Evolutionary conservation across 2,113 vertebrate genomes (phyloP), one percentile per base, ranked within the genome.

Genomic region (Pungitius pungitius): DNA sequence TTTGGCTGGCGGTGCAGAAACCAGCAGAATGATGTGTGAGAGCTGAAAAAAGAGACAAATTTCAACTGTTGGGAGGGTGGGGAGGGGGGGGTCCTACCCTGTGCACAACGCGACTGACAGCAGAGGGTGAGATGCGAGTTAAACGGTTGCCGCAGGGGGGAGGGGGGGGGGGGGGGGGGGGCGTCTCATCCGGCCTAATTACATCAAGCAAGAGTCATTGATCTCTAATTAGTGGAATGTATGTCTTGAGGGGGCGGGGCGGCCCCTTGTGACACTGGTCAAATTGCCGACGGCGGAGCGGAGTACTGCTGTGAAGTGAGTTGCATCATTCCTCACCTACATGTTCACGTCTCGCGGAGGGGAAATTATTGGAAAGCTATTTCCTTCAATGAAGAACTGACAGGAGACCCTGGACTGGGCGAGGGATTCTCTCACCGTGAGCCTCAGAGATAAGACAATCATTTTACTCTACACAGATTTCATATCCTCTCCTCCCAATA

Each of bases 191-290:
- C 37, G 18, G 30, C 64, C 63, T 83, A 84, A 89, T 85, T 85
- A 80, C 68, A 83, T 86, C 75, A 78, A 73, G 69, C 59, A 78
- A 55, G 69, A 87, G 80, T 82, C 81, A 84, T 77, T 87, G 83
- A 89, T 81, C 77, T 78, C 69, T 83, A 88, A 89, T 88, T 88
- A 90, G 72, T 70, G 58, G 70, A 75, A 88, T 90, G 83, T 80
- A 83, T 83, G 86, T 82, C 78, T 87, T 57, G 65, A 69, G 73
- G 83, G 81, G 77, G 49, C 80, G 67, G 54, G 43, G 71, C n/a
- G 13, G 68, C 57, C 56, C 24, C 47, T 30, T n/a, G 7, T 68
- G 77, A 86, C 82, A 66, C 59, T 33, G 62, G 81, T 82, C 76
- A 78, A 59, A 67, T 60, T 26, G 60, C 49, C 75, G 56, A 75